Percentiles rank a stretch among this genome's conserved stretches.
These are phyloP conservation scores for Anneissia japonica DNA, from an alignment of 35 echinoderm and acorn worm species.

Conservation along the genomic window DNA sequence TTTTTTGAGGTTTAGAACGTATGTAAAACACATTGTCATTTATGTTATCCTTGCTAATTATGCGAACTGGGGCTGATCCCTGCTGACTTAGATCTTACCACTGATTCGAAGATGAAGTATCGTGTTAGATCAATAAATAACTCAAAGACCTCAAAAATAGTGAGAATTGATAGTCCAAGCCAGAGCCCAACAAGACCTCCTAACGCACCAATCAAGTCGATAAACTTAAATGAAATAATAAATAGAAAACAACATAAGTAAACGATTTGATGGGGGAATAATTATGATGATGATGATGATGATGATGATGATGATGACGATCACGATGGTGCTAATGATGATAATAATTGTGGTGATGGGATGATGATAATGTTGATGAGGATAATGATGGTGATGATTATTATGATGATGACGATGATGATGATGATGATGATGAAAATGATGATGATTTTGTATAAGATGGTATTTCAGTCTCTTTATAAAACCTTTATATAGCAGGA, in stretches of 20 bases:
- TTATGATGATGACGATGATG: no score
- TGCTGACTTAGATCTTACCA: background rate
- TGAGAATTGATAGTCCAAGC: slow-evolving; percentile 7
- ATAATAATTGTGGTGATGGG: no score
- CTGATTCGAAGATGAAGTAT: background rate
- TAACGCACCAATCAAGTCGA: background rate
- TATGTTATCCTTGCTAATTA: background rate
- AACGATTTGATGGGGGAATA: no score
- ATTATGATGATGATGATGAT: no score
- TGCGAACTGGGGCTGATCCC: background rate
- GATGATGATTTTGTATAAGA: no score
- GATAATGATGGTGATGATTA: no score
- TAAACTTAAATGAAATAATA: slow-evolving; percentile 21
- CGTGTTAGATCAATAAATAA: background rate
- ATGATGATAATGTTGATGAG: no score
- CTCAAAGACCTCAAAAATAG: background rate
- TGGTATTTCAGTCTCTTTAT: no score
- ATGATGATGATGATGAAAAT: no score
- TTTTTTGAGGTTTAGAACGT: background rate
- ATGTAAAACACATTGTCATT: background rate
- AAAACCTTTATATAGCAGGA: no score
- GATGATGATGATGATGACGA: no score
- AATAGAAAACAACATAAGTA: background rate
- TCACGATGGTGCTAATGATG: no score
- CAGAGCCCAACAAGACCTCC: slow-evolving; percentile 6